A percentile compares a stretch with the other conserved stretches of the same genome.
Evolutionary conservation across 2,113 vertebrate genomes (phyloP).

Genomic region (Ovis aries): DNA sequence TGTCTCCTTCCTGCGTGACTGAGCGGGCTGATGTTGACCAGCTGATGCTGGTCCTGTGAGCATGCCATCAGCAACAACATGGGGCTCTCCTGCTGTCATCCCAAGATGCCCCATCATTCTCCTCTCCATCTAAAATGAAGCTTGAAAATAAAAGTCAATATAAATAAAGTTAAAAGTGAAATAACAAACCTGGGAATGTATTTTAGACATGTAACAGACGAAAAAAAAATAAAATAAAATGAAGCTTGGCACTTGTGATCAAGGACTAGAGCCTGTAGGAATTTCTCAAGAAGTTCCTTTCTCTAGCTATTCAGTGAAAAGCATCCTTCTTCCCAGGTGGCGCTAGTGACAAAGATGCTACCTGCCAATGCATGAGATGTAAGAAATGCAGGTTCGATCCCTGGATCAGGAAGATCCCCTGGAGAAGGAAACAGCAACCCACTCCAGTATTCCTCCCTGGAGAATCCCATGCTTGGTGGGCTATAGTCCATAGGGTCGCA

Average conservation of each 20-base stretch:
- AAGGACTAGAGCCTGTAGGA: fast-evolving
- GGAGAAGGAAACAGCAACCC: neutral
- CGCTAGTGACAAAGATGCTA: neutral
- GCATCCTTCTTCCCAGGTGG: neutral
- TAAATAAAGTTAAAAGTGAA: too few relatives aligned
- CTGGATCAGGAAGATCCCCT: neutral
- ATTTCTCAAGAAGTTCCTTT: neutral
- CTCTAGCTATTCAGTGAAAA: neutral
- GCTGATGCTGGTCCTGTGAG: fast-evolving
- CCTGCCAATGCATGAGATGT: fast-evolving
- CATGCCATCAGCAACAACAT: fast-evolving
- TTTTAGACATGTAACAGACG: too few relatives aligned
- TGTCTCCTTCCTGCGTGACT: fast-evolving
- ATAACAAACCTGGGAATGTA: too few relatives aligned
- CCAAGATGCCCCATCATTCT: neutral
- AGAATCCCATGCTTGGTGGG: neutral
- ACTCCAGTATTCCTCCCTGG: neutral
- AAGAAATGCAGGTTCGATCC: neutral
- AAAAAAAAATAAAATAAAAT: neutral
- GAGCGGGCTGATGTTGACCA: fast-evolving
- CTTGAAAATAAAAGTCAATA: too few relatives aligned
- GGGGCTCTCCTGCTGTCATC: neutral
- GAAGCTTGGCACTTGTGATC: neutral
- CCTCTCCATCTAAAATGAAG: neutral
- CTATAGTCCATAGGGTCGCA: fast-evolving